Evolutionary conservation across 1,140 invertebrate genomes (phyloP).

Genomic region (Drosophila bocki): DNA sequence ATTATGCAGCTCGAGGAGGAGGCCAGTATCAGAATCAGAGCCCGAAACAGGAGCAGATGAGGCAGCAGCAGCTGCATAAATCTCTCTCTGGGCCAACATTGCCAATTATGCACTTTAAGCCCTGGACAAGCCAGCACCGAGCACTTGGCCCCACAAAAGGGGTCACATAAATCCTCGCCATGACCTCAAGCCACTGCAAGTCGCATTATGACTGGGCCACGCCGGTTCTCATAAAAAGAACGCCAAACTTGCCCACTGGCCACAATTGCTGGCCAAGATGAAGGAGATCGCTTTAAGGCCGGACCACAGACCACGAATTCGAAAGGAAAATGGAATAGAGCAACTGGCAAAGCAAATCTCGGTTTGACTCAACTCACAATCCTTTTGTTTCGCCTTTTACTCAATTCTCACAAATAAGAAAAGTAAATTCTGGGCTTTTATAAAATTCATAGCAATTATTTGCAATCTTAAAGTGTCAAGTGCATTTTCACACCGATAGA

Average conservation of each 20-base stretch:
- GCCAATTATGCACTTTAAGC: conserved; percentile 80
- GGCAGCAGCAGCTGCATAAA: conserved; percentile 56
- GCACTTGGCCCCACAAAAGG: conserved; percentile 48
- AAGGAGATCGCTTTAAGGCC: conserved; percentile 16
- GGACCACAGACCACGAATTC: conserved; percentile 28
- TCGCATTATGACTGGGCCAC: conserved; percentile 71
- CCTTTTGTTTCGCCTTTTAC: neutral
- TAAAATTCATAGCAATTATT: neutral
- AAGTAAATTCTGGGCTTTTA: neutral
- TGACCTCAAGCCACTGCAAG: conserved; percentile 54
- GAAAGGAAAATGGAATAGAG: neutral
- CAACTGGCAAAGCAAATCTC: neutral
- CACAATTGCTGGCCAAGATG: conserved; percentile 47
- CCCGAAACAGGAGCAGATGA: conserved; percentile 2
- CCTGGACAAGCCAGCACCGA: conserved; percentile 22
- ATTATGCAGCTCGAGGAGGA: conserved; percentile 60
- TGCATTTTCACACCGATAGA: conserved; percentile 2
- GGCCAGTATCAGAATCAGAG: conserved; percentile 7
- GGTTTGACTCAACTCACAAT: neutral
- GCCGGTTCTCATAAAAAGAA: conserved; percentile 28
- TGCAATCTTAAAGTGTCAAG: neutral
- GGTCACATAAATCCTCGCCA: conserved; percentile 66
- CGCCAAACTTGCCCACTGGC: conserved; percentile 36
- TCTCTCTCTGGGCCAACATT: conserved; percentile 64
- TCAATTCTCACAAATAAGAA: conserved; percentile 4